These are phyloP conservation scores for Drosophila lutescens DNA, from an alignment of 2,888 invertebrate species.

Conservation along the genomic window DNA sequence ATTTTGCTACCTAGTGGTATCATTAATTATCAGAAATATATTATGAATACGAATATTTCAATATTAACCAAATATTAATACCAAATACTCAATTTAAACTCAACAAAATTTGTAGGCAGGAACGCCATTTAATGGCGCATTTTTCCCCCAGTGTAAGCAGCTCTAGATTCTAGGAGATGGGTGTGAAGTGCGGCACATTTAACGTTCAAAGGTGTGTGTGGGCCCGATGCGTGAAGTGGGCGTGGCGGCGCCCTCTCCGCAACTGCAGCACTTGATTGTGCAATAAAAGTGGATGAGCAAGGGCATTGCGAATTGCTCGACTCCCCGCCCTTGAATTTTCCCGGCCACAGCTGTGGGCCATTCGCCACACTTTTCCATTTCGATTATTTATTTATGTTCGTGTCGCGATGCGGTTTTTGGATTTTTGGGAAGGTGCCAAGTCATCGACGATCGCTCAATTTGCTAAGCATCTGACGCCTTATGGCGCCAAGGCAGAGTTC, in stretches of 20 bases:
- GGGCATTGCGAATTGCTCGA: constrained; percentile 70
- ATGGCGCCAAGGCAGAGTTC: constrained; percentile 57
- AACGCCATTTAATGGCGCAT: no score
- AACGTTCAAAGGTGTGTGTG: constrained; percentile 67
- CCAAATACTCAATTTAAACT: no score
- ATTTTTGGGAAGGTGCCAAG: constrained; percentile 67
- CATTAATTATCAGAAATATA: no score
- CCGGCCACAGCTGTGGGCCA: constrained; percentile 68
- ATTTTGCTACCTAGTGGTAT: no score
- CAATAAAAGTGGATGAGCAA: constrained; percentile 62
- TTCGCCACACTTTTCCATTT: constrained; percentile 76
- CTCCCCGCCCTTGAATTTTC: constrained; percentile 11
- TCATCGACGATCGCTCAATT: constrained; percentile 69
- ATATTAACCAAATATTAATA: no score
- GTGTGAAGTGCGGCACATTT: constrained; percentile 76
- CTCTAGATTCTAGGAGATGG: constrained; percentile 30
- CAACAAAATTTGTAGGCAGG: no score
- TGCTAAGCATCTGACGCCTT: constrained; percentile 76
- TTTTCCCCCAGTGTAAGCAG: constrained; percentile 10
- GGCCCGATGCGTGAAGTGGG: constrained; percentile 65
- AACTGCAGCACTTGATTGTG: constrained; percentile 76
- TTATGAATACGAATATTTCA: no score
- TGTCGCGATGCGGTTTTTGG: constrained; percentile 65
- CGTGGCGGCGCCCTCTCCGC: constrained; percentile 56
- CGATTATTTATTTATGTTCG: constrained; percentile 71